Base-by-base conservation (phyloP, 2,888 invertebrate species). In the Carterocephalus palaemon region DNA sequence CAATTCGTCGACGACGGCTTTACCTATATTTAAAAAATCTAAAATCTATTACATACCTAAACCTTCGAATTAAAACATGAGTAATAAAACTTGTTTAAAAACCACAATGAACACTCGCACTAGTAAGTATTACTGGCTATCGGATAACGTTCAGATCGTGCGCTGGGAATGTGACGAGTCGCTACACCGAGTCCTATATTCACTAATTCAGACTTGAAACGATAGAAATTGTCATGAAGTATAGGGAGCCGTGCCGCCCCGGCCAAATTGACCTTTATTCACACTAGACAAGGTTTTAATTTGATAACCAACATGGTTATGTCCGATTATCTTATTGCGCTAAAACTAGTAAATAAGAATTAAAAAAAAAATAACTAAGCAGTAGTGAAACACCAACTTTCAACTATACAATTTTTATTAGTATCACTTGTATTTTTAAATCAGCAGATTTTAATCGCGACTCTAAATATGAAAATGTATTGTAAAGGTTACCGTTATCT, bases 61-160 rank as follows among this genome's bases (percentile, higher is more conserved):
- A 66, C 73, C 69, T 61, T 58, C 64, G 65, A 67, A 68, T 70
- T 64, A 67, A 67, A 72, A 73, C 59, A 66, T 71, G 76, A 77
- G 79, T 77, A n/a, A n/a, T n/a, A 72, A 72, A 70, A 65, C 56
- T 52, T 15, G 26, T 73, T 65, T 71, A 68, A 71, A n/a, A 70
- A 75, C 67, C 72, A 75, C 70, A 72, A 70, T 75, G 75, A 75
- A 76, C 78, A 78, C 75, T 73, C 67, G 66, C 72, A 71, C 71
- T 67, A 64, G 47, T 51, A 53, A 42, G 52, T 48, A 48, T 49
- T 52, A 51, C 48, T 53, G 53, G 50, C 53, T 49, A 49, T 55
- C 36, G 41, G 4, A 19, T 16, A 47, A 40, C 46, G 46, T 54
- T 53, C 51, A 51, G 43, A 49, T 49, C 47, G 52, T 34, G 32